Evolutionary conservation across 2,888 invertebrate genomes (phyloP).

Genomic region (Pachydiplax longipennis): DNA sequence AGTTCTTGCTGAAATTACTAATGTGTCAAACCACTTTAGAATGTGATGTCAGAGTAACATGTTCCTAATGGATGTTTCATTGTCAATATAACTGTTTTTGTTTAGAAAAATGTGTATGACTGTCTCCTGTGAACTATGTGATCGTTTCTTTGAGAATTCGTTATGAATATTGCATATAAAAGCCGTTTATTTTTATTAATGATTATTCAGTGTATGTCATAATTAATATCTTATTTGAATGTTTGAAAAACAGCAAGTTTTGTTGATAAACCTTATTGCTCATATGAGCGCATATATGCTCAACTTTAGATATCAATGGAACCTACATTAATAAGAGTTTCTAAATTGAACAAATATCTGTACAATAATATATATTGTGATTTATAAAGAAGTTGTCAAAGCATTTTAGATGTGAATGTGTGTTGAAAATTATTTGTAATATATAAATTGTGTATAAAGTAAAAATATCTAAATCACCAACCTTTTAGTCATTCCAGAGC

Average conservation of each 20-base stretch:
- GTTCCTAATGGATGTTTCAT: constrained; percentile 16
- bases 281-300: too few species aligned
- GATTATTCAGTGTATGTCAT: neutral
- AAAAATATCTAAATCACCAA: too few species aligned
- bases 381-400: too few species aligned
- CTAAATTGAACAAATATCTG: too few species aligned
- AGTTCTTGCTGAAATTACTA: neutral
- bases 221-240: neutral
- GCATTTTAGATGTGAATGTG: too few species aligned
- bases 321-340: too few species aligned
- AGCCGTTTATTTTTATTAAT: neutral
- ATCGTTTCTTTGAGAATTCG: neutral
- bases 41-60: neutral
- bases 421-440: too few species aligned
- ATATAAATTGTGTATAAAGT: too few species aligned
- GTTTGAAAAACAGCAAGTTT: neutral
- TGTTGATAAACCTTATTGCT: too few species aligned
- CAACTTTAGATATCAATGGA: too few species aligned
- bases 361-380: too few species aligned
- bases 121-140: neutral
- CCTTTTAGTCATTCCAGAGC: too few species aligned
- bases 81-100: neutral
- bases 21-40: neutral
- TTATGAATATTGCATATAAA: neutral
- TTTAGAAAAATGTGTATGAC: neutral